Base-by-base conservation (phyloP, 1,140 invertebrate genomes). In the Dreissena rostriformis region DNA sequence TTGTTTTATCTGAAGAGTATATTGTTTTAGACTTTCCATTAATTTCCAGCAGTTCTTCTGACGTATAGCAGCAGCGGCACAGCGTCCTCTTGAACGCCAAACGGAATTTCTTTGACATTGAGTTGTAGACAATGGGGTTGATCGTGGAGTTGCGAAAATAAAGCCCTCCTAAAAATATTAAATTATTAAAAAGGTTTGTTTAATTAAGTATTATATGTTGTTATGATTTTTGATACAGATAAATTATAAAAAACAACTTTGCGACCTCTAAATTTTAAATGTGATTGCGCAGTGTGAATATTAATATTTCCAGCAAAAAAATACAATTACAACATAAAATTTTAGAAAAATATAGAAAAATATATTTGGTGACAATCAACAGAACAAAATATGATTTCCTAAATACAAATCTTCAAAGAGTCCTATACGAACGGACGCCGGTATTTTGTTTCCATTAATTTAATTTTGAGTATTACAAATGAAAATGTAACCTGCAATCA, bases 111-210 rank as follows among this genome's bases (percentile, higher is more conserved):
- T 94, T 92, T n/a, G 94, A 95, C 93, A 95, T 94, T n/a, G n/a
- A 94, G 92, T 95, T 95, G 93, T 95, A 95, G 55, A 95, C 91
- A 70, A 95, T 94, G 6, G 95, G 95, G 87, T n/a, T 95, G 75
- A 95, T 94, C 17, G 95, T 95, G 77, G 90, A 95, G 90, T 95
- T 95, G 78, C 96, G 94, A 89, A 94, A 95, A 76, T 95, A 94
- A 15, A 91, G 65, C 10, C 88, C 86, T 26, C 90, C 90, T 91
- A 83, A 67, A 89, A 87, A 14, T 70, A 80, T 22, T 80, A 77
- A 71, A 73, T n/a, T n/a, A 67, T 22, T 39, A 39, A 5, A 39
- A 5, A n/a, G 12, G 53, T 76, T 1, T 15, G 82, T 84, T 74
- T 28, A 11, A 70, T n/a, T 19, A n/a, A 11, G 5, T 17, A 7